A percentile compares a stretch with the other conserved stretches of the same genome.
phyloP scores from a whole-genome alignment of 2,113 vertebrate species.

The Speoplatyrhinus poulsoni region DNA sequence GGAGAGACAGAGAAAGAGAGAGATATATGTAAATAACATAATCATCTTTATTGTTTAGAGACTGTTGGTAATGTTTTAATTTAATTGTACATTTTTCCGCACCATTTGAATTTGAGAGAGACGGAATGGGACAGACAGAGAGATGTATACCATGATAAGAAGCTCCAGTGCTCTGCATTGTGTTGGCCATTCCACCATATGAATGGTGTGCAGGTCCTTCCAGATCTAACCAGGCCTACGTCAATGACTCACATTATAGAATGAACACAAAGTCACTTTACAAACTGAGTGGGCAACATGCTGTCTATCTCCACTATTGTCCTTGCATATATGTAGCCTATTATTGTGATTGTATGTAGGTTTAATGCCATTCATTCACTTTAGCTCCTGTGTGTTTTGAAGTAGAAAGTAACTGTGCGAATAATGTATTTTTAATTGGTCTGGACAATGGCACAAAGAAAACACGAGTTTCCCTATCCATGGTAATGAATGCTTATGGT shows the following conservation, averaged over 20 bases:
- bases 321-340: not conserved
- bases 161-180: too few relatives aligned
- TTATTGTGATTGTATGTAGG: not conserved
- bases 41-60: too few relatives aligned
- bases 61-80: too few relatives aligned
- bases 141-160: too few relatives aligned
- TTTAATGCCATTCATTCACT: not conserved
- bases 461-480: not conserved
- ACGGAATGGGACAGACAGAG: not conserved
- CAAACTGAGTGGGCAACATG: not conserved
- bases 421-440: not conserved
- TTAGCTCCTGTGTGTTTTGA: not conserved
- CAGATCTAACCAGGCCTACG: too few relatives aligned
- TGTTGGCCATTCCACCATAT: too few relatives aligned
- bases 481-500: not conserved
- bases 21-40: not conserved
- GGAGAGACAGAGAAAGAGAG: slow-evolving; percentile 34
- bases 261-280: too few relatives aligned
- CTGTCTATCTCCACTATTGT: not conserved
- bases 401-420: not conserved
- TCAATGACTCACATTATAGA: too few relatives aligned
- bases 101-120: not conserved
- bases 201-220: slow-evolving; percentile 61
- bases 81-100: too few relatives aligned
- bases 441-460: not conserved